phyloP scores from a whole-genome alignment of 2,888 invertebrate genomes.

The Lycia hirtaria region DNA sequence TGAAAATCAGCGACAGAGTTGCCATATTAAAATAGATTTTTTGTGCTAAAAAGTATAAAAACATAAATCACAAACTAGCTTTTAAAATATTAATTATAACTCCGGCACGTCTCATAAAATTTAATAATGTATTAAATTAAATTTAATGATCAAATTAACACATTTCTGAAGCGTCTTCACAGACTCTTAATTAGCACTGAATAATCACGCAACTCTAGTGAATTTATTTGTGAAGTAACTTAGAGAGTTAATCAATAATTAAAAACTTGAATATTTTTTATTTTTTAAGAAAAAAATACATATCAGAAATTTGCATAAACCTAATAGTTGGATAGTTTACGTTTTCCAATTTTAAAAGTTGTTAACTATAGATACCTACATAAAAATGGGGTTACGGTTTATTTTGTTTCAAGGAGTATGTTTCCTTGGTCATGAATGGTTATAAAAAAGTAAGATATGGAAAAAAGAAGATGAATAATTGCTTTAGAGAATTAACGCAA shows the following conservation, averaged over 20 bases:
- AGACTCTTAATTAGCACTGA: constrained; percentile 22
- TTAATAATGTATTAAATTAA: constrained; percentile 17
- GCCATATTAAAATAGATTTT: neutral
- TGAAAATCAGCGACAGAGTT: neutral
- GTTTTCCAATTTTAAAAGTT: neutral
- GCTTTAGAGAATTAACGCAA: too few species aligned
- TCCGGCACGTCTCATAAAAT: constrained; percentile 13
- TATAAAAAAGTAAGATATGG: too few species aligned
- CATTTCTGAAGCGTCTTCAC: constrained; percentile 16
- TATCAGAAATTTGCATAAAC: neutral
- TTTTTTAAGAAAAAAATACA: too few species aligned
- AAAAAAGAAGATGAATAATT: too few species aligned
- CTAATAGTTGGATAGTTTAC: neutral
- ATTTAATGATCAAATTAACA: constrained; percentile 27
- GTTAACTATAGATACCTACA: too few species aligned
- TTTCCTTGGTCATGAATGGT: too few species aligned
- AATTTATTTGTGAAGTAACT: constrained; percentile 4
- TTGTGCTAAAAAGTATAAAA: neutral
- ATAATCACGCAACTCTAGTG: constrained; percentile 16
- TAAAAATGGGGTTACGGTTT: too few species aligned
- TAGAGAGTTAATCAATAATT: neutral
- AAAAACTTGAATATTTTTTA: too few species aligned
- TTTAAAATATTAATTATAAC: constrained; percentile 4
- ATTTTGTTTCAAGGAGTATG: too few species aligned
- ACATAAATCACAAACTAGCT: constrained; percentile 8